A percentile compares a stretch with the other conserved stretches of the same genome.
These are phyloP conservation scores for Nibea coibor DNA, from an alignment of 2,113 vertebrate genomes.

Conservation along the genomic window DNA sequence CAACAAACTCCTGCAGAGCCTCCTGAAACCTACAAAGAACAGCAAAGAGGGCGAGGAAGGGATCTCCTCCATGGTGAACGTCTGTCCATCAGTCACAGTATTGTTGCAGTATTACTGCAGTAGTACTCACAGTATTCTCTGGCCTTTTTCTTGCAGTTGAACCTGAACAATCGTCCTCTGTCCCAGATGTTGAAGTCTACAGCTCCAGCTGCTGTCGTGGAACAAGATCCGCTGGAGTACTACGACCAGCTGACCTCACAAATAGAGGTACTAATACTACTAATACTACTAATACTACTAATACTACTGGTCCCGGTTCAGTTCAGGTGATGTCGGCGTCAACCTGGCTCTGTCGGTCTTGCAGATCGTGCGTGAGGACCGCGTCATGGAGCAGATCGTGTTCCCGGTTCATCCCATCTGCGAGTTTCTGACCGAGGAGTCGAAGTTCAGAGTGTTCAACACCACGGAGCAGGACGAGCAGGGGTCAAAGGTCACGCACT, in stretches of 20 bases:
- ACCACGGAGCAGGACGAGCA: slow-evolving; percentile 98
- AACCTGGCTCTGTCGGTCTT: no score
- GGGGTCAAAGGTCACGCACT: slow-evolving; percentile 98
- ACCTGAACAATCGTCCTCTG: slow-evolving; percentile 94
- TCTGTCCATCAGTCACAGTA: neutral
- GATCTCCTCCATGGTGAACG: slow-evolving; percentile 94
- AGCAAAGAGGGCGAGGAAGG: slow-evolving; percentile 91
- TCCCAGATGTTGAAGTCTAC: slow-evolving; percentile 94
- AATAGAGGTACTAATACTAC: slow-evolving; percentile 85
- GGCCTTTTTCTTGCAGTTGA: slow-evolving; percentile 84
- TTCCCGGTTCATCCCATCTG: slow-evolving; percentile 96
- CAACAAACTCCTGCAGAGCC: slow-evolving; percentile 91
- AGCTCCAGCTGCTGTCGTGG: slow-evolving; percentile 83
- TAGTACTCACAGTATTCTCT: neutral
- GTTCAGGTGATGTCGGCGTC: no score
- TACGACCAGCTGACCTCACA: slow-evolving; percentile 93
- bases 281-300: neutral
- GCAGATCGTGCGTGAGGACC: slow-evolving; percentile 95
- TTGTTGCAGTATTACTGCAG: no score
- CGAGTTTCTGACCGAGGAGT: slow-evolving; percentile 95
- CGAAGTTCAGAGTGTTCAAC: slow-evolving; percentile 92
- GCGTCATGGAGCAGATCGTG: slow-evolving; percentile 99
- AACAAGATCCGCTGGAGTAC: slow-evolving; percentile 93
- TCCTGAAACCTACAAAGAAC: slow-evolving; percentile 90
- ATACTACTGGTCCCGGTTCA: neutral